These are phyloP conservation scores for Maconellicoccus hirsutus DNA, from an alignment of 1,140 invertebrate genomes.

Conservation along the genomic window DNA sequence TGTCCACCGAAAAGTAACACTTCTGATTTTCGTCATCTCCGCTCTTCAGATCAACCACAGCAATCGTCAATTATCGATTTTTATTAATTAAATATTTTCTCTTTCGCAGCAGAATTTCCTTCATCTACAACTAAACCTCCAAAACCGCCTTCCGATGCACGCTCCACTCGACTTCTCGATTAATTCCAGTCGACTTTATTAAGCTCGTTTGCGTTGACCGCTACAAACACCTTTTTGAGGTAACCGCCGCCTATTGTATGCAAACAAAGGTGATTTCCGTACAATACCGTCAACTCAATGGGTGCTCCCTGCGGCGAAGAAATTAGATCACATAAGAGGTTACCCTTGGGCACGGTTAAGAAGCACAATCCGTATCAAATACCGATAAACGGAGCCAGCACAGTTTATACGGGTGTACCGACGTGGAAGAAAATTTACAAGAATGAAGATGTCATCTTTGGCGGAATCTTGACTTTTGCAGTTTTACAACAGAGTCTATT, in stretches of 20 bases:
- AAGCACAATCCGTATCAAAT: neutral
- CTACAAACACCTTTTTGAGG: slow-evolving; percentile 8
- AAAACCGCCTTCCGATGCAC: too few species aligned
- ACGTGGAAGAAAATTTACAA: neutral
- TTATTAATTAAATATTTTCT: too few species aligned
- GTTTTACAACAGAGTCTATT: neutral
- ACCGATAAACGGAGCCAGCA: neutral
- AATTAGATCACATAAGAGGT: neutral
- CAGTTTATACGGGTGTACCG: neutral
- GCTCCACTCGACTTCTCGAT: too few species aligned
- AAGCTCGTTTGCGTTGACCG: too few species aligned
- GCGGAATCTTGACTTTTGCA: neutral
- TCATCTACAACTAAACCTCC: too few species aligned
- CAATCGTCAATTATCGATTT: too few species aligned
- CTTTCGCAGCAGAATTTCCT: too few species aligned
- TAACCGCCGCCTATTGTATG: neutral
- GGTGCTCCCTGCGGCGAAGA: neutral
- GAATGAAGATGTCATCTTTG: neutral
- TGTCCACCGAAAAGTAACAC: too few species aligned
- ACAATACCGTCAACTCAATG: neutral
- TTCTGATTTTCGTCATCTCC: too few species aligned
- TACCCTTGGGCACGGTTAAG: neutral
- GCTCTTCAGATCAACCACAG: too few species aligned
- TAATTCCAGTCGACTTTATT: too few species aligned
- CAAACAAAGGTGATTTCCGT: neutral